Percentiles rank a stretch among this genome's conserved stretches.
These are phyloP conservation scores for Micromys minutus DNA, from an alignment of 2,113 vertebrate species.

Conservation along the genomic window DNA sequence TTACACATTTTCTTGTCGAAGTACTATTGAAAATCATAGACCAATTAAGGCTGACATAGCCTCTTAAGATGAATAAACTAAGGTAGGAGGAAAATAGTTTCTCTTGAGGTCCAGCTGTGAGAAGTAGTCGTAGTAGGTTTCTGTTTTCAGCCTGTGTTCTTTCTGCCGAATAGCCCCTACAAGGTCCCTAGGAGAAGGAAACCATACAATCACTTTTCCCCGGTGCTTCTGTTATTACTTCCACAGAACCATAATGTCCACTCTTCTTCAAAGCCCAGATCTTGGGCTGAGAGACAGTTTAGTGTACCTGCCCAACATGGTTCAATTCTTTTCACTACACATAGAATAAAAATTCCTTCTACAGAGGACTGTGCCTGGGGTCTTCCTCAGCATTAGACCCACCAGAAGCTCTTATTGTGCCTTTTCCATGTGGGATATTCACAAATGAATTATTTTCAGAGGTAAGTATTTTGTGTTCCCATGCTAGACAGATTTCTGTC, in stretches of 20 bases:
- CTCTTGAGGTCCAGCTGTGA: background rate
- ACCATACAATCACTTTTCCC: background rate
- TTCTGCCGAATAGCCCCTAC: background rate
- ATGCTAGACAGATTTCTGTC: background rate
- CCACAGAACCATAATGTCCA: background rate
- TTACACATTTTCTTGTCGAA: constrained; percentile 27
- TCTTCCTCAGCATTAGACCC: background rate
- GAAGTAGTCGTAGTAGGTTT: no score
- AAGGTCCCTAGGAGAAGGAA: background rate
- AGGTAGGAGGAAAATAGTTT: background rate
- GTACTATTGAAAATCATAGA: constrained; percentile 33
- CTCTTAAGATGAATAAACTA: constrained; percentile 37
- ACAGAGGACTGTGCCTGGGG: background rate
- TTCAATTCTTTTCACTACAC: background rate
- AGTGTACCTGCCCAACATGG: background rate
- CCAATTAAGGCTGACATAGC: background rate
- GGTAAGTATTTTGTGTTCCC: background rate
- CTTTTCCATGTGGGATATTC: background rate
- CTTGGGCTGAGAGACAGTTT: background rate
- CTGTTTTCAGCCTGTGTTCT: background rate
- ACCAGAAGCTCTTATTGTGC: background rate
- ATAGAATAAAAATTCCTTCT: background rate
- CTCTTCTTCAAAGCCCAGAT: background rate
- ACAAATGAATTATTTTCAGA: background rate
- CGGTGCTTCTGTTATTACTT: background rate